These are phyloP conservation scores for Apostichopus japonicus DNA, from an alignment of 35 echinoderm and acorn worm genomes.

Conservation along the genomic window DNA sequence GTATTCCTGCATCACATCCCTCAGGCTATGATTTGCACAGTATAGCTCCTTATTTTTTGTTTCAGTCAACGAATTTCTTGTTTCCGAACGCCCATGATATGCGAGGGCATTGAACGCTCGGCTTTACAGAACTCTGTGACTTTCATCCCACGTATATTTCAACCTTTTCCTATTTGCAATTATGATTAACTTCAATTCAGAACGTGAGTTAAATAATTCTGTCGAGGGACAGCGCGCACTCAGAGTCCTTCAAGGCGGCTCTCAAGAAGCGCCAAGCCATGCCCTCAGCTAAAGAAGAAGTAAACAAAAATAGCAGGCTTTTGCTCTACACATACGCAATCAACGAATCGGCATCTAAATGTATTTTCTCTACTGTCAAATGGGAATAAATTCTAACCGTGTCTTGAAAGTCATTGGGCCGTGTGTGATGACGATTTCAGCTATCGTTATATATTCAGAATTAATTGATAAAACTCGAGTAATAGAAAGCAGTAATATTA, in stretches of 20 bases:
- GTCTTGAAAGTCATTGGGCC: constrained; percentile 11
- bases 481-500: neutral
- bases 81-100: neutral
- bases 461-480: neutral
- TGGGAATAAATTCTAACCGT: constrained; percentile 24
- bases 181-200: constrained; percentile 48
- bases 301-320: neutral
- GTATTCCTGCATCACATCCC: neutral
- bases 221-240: constrained; percentile 15
- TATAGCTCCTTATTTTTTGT: neutral
- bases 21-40: neutral
- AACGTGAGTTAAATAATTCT: constrained; percentile 31
- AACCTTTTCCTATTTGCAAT: constrained; percentile 55
- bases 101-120: constrained; percentile 56
- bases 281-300: neutral
- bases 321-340: neutral
- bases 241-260: constrained; percentile 2
- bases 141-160: constrained; percentile 22
- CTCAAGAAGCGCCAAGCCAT: constrained; percentile 30
- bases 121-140: neutral
- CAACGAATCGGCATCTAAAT: neutral
- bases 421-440: neutral
- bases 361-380: neutral
- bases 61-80: neutral
- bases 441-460: no score